Evolutionary conservation across 2,797 vertebrate species (phyloP).

Genomic region (Clarias platycephalus): DNA sequence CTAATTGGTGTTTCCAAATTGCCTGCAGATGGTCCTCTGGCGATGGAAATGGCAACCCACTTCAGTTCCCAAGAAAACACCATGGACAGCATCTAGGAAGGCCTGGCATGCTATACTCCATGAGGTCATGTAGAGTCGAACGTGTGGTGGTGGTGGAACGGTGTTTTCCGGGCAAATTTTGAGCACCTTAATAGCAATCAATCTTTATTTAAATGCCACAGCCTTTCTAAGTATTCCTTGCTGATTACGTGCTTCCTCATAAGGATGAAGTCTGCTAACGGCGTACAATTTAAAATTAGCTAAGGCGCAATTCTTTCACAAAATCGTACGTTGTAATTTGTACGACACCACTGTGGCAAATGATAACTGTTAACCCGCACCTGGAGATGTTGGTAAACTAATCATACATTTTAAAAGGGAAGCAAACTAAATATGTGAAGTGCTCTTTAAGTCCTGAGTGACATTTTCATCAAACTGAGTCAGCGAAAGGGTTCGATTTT

Average conservation of each 20-base stretch:
- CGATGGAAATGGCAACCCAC: too few species aligned
- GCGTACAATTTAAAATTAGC: not conserved
- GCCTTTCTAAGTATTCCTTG: not conserved
- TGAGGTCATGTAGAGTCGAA: too few species aligned
- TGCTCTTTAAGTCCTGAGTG: not conserved
- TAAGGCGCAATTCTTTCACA: not conserved
- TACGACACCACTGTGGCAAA: not conserved
- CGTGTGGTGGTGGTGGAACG: too few species aligned
- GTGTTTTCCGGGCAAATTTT: too few species aligned
- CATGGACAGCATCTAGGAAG: too few species aligned
- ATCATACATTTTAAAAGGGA: not conserved
- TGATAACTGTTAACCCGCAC: not conserved
- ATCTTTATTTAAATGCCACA: not conserved
- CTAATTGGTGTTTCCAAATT: too few species aligned
- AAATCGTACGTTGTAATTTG: not conserved
- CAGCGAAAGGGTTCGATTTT: not conserved
- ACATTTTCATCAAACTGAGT: not conserved
- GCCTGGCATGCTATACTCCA: too few species aligned
- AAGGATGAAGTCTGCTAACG: not conserved
- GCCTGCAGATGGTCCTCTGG: too few species aligned
- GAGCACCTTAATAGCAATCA: not conserved
- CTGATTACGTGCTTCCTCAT: not conserved
- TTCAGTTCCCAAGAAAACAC: too few species aligned
- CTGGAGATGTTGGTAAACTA: not conserved
- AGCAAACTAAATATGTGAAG: not conserved